These are phyloP conservation scores for Lacanobia oleracea DNA, from an alignment of 2,888 invertebrate species.

Conservation along the genomic window DNA sequence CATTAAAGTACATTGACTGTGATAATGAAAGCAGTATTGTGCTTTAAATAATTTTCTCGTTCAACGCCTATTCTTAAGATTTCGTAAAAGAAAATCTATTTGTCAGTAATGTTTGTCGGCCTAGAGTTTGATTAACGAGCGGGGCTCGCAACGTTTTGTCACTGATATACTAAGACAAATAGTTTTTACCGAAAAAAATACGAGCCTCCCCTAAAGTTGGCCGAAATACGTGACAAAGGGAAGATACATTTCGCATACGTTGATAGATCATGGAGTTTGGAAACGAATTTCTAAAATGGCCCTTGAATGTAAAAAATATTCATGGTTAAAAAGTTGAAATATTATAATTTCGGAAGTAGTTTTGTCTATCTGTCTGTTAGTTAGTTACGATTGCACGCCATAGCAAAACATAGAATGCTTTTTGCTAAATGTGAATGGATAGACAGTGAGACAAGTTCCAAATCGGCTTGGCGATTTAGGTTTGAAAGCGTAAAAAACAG, in stretches of 20 bases:
- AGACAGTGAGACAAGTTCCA: too few species aligned
- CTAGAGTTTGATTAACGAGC: conserved; percentile 76
- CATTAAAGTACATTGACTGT: conserved; percentile 5
- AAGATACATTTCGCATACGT: conserved; percentile 35
- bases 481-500: too few species aligned
- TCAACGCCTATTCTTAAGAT: conserved; percentile 35
- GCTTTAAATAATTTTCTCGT: conserved; percentile 42
- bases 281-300: conserved; percentile 15
- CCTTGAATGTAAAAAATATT: background rate
- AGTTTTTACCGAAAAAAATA: conserved; percentile 69
- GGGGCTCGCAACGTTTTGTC: conserved; percentile 69
- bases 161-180: conserved; percentile 76
- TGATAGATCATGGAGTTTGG: conserved; percentile 16
- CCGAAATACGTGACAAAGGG: conserved; percentile 30
- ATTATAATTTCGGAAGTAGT: background rate
- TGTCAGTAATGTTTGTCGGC: conserved; percentile 64
- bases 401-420: too few species aligned
- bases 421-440: too few species aligned
- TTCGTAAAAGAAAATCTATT: conserved; percentile 60
- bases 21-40: background rate
- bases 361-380: background rate
- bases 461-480: too few species aligned
- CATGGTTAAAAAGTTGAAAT: too few species aligned
- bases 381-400: background rate
- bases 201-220: conserved; percentile 35